Conservation (phyloP, 2,888 invertebrate genomes). For the Lepidocyrtoides sp. region DNA sequence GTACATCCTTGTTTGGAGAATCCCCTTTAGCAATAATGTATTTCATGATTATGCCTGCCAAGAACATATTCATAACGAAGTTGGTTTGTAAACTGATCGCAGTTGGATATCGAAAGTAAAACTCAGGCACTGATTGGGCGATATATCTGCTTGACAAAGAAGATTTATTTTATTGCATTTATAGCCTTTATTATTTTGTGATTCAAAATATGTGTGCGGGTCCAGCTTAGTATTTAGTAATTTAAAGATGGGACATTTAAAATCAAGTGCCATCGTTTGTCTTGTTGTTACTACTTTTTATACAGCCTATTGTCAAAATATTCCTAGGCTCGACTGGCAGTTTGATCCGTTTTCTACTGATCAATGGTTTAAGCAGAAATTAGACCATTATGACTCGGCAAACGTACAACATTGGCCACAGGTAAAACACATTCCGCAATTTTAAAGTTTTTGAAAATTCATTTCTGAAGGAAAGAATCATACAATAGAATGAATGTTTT, state of each 20-base stretch:
- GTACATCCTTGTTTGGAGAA: conserved; percentile 39
- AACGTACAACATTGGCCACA: conserved; percentile 72
- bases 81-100: conserved; percentile 10
- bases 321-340: conserved; percentile 58
- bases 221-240: not conserved
- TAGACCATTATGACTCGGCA: conserved; percentile 69
- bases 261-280: conserved; percentile 36
- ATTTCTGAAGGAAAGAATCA: too few species aligned
- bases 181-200: not conserved
- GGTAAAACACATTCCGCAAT: too few species aligned
- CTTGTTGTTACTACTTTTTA: not conserved
- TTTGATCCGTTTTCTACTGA: conserved; percentile 74
- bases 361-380: conserved; percentile 77
- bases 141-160: not conserved
- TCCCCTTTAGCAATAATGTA: not conserved
- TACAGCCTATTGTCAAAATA: conserved; percentile 22
- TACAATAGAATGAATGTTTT: too few species aligned
- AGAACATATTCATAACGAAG: conserved; percentile 47
- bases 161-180: not conserved
- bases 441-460: too few species aligned
- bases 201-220: not conserved
- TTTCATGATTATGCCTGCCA: conserved; percentile 42
- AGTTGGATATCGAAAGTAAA: not conserved
- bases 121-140: not conserved
- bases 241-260: conserved; percentile 25